Base-by-base conservation (phyloP, 2,113 vertebrate genomes). In the Saiga tatarica region DNA sequence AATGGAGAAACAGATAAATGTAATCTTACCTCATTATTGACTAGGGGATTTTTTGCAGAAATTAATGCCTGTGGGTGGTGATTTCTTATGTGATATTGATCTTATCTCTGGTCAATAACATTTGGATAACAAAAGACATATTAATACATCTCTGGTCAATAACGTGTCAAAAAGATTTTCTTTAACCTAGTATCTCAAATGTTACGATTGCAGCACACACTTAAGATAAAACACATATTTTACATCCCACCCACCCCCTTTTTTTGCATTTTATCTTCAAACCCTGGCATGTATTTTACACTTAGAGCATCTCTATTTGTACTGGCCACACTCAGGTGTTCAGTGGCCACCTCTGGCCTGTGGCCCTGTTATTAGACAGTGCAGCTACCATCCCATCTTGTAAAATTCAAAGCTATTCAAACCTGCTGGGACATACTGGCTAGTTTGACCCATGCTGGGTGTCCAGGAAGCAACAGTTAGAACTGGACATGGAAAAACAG, bases 21-120 rank as follows among this genome's bases (percentile, higher is more conserved):
- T 71, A 67, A 59, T 76, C 87, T 88, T 94, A 94, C 6, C 23
- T 76, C 71, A 76, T 76, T 26, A 42, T 15, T 76, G 71, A 76
- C 23, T 42, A 26, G 12, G 39, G 39, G 39, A 76, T 13, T 76
- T 64, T 71, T 76, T 76, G 71, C 39, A 42, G 39, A 76, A 76
- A 76, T 23, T 42, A 76, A 42, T 26, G 6, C 71, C 71, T 42
- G 12, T 76, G 71, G 12, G 21, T 42, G 39, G 23, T 0, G 0
- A 26, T 25, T 74, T 74, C 67, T 74, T 74, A 74, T 14, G 39
- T 26, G 39, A 76, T 42, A 42, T 42, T 26, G 39, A 76, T 76
- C 14, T 42, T 14, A 42, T 76, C 71, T 76, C 71, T 76, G 71
- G 36, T 76, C 71, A 76, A 76, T 42, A 76, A 76, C 39, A 26